A percentile compares a stretch with the other conserved stretches of the same genome.
phyloP scores from a whole-genome alignment of 2,888 invertebrate species.

The Brassicogethes aeneus region DNA sequence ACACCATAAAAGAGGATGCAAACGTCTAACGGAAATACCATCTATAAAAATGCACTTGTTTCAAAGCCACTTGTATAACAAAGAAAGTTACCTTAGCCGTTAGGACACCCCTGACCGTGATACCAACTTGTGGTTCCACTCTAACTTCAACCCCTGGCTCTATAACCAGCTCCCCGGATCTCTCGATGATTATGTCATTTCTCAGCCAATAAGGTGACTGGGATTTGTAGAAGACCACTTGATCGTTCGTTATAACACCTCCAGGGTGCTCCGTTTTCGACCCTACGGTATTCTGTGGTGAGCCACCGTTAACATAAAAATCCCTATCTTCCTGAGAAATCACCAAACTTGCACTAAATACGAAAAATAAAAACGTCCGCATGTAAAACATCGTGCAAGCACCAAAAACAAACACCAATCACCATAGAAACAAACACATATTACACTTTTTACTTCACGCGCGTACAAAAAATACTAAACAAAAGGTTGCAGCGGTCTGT shows the following conservation, averaged over 20 bases:
- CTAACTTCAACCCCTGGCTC: slow-evolving; percentile 85
- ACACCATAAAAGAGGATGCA: too few species aligned
- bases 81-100: slow-evolving; percentile 87
- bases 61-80: too few species aligned
- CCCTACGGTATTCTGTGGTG: slow-evolving; percentile 3
- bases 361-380: slow-evolving; percentile 17
- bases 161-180: slow-evolving; percentile 70
- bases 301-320: slow-evolving; percentile 10
- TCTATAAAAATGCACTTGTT: too few species aligned
- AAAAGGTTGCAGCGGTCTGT: slow-evolving; percentile 9
- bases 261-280: slow-evolving; percentile 50
- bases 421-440: too few species aligned
- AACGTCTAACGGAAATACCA: too few species aligned
- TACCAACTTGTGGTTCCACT: slow-evolving; percentile 87
- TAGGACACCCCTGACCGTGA: slow-evolving; percentile 84
- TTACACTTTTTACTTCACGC: too few species aligned
- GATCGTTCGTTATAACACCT: slow-evolving; percentile 50
- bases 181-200: slow-evolving; percentile 72
- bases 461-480: too few species aligned
- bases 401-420: too few species aligned
- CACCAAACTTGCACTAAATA: slow-evolving; percentile 13
- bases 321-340: slow-evolving; percentile 15
- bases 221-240: slow-evolving; percentile 44
- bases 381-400: slow-evolving; percentile 4
- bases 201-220: slow-evolving; percentile 69